Evolutionary conservation across 1,140 invertebrate species (phyloP).

Genomic region (Ladona fulva): DNA sequence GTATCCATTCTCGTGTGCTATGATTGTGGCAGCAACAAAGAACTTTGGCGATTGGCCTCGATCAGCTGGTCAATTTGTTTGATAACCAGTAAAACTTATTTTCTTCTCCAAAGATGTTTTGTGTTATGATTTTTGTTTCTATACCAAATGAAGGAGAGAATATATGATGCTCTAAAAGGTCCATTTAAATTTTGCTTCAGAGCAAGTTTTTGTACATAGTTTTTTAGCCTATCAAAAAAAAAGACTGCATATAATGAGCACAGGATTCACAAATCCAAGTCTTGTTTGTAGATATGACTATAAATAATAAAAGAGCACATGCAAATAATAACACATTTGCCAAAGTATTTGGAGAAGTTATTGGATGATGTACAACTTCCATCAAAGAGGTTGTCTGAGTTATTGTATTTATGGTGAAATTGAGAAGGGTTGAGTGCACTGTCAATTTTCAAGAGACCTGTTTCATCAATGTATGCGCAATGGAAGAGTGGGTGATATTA

Average conservation of each 20-base stretch:
- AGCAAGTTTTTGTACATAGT: slow-evolving; percentile 6
- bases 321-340: neutral
- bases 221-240: slow-evolving; percentile 4
- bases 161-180: neutral
- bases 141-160: slow-evolving; percentile 6
- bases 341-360: neutral
- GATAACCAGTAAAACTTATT: neutral
- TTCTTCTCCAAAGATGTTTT: neutral
- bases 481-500: neutral
- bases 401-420: neutral
- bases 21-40: neutral
- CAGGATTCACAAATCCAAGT: slow-evolving; percentile 4
- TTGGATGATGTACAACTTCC: neutral
- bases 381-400: neutral
- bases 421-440: neutral
- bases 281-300: slow-evolving; percentile 7
- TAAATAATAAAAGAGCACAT: slow-evolving; percentile 7
- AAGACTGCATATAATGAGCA: slow-evolving; percentile 5
- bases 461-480: neutral
- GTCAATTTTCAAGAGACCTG: too few species aligned
- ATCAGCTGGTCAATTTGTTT: neutral
- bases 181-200: neutral
- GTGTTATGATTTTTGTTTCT: slow-evolving; percentile 2
- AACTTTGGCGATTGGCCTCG: neutral
- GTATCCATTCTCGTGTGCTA: neutral